Evolutionary conservation across 2,888 invertebrate genomes (phyloP).

Genomic region (Octodonta nipae): DNA sequence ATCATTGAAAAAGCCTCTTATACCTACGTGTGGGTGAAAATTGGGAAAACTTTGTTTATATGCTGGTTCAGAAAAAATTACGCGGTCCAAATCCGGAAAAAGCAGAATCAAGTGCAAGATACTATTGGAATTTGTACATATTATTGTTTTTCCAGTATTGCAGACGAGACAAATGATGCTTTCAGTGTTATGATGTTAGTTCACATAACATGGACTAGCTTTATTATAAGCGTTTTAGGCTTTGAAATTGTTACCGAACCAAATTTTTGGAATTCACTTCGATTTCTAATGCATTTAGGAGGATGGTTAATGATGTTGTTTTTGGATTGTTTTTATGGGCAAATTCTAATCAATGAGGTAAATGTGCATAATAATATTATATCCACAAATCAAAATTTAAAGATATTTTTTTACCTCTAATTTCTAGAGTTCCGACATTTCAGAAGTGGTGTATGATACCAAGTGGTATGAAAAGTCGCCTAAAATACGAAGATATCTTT

Average conservation of each 20-base stretch:
- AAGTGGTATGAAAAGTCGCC: constrained; percentile 17
- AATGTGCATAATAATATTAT: no score
- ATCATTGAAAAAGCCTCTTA: no score
- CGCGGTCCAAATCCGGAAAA: no score
- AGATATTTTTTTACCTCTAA: background rate
- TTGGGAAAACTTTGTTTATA: no score
- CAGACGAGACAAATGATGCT: constrained; percentile 14
- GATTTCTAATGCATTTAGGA: constrained; percentile 22
- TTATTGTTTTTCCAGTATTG: constrained; percentile 7
- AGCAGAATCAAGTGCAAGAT: no score
- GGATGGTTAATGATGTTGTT: constrained; percentile 24
- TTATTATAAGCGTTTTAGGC: constrained; percentile 23
- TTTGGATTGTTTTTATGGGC: constrained; percentile 23
- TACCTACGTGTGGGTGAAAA: no score
- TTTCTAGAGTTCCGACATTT: constrained; percentile 17
- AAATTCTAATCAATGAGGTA: constrained; percentile 24
- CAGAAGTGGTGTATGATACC: constrained; percentile 15
- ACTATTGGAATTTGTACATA: no score
- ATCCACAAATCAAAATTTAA: no score
- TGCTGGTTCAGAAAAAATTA: no score
- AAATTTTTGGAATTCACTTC: constrained; percentile 16
- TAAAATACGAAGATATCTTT: constrained; percentile 15
- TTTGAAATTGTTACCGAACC: constrained; percentile 22
- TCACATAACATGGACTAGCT: constrained; percentile 23
- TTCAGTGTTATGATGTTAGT: constrained; percentile 23